These are phyloP conservation scores for Danaus chrysippus DNA, from an alignment of 2,888 invertebrate genomes.

Conservation along the genomic window DNA sequence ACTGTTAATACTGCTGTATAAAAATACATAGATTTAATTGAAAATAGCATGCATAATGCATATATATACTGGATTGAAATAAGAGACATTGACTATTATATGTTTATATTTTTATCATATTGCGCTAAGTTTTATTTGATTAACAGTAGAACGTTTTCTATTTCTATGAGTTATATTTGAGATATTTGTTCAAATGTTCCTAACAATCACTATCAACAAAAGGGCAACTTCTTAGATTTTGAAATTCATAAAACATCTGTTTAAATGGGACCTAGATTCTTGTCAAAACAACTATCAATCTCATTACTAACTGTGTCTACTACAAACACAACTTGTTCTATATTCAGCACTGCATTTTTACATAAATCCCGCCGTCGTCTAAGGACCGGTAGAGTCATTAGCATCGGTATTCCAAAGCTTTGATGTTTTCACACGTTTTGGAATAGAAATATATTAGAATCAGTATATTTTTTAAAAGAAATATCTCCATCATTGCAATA, in stretches of 20 bases:
- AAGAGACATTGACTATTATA: no score
- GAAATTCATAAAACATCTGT: not conserved
- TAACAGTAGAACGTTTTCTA: no score
- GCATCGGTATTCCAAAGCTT: not conserved
- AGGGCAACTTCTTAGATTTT: slow-evolving; percentile 42
- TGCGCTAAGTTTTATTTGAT: no score
- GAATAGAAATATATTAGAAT: no score
- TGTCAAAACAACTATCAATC: not conserved
- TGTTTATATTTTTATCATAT: no score
- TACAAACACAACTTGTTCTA: not conserved
- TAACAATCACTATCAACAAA: slow-evolving; percentile 42
- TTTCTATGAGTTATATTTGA: slow-evolving; percentile 18
- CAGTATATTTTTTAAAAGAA: no score
- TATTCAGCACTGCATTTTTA: not conserved
- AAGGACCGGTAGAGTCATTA: not conserved
- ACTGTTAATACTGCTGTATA: no score
- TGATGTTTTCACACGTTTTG: not conserved
- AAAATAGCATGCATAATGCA: no score
- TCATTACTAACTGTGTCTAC: not conserved
- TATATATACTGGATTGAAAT: no score
- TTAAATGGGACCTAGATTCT: not conserved
- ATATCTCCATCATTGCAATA: no score
- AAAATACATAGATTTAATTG: no score
- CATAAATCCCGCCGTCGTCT: not conserved
- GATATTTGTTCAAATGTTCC: slow-evolving; percentile 49